Evolutionary conservation across 2,797 vertebrate species (phyloP), one percentile per base, ranked within the genome.

Genomic region (Acipenser ruthenus): DNA sequence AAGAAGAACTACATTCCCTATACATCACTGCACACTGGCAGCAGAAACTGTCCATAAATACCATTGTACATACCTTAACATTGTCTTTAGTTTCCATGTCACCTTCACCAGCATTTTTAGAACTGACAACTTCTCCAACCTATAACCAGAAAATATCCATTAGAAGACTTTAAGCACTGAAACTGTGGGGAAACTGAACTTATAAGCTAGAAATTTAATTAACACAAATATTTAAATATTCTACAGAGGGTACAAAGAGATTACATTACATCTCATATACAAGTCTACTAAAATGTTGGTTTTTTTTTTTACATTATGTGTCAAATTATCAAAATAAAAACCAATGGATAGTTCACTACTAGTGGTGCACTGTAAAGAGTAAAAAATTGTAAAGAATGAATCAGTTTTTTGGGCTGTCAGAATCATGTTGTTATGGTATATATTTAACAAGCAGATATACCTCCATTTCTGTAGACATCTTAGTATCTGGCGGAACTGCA

Each of bases 21-120:
- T 18, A 37, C 18, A 15, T n/a, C 48, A 4, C n/a, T 9, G 11
- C 12, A 6, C 9, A 23, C 23, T 23, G 10, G 49, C 10, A 8
- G n/a, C 2, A 49, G 9, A 6, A 49, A 47, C 12, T 47, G 10
- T 12, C 6, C 49, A 7, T 55, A 6, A 5, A 55, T 15, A 8
- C 37, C 12, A 68, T 49, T 63, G 49, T 48, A 65, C 48, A 75
- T 85, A 93, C 92, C 88, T 86, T 88, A 12, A 63, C 56, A 68
- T 79, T 78, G 62, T 86, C 85, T 77, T 79, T 79, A 8, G 65
- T 71, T 68, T 85, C 88, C 80, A 84, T 84, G 73, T 91, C 91
- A 71, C 77, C 63, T 49, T 75, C 73, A 58, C 65, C 62, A 65
- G 63, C 55, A 55, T 49, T 64, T 3, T 49, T 53, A 68, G 61